phyloP scores from a whole-genome alignment of 2,797 vertebrate genomes.

The Sitta carolinensis region DNA sequence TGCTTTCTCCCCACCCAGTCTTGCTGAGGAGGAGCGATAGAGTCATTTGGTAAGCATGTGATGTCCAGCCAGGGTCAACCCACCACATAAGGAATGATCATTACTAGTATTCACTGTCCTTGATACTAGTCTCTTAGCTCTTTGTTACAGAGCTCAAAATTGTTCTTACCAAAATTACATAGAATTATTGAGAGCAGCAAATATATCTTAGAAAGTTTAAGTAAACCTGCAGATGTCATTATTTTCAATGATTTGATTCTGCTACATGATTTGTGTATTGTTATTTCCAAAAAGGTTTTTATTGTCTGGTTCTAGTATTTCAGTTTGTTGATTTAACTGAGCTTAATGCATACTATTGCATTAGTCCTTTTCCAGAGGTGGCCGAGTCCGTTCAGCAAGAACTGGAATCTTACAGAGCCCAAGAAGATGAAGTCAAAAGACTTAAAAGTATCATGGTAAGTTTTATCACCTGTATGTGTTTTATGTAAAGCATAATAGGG shows the following conservation, averaged over 20 bases:
- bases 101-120: not conserved
- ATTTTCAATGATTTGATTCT: not conserved
- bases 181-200: not conserved
- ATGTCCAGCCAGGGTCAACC: not conserved
- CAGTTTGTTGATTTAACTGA: not conserved
- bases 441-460: conserved; percentile 97
- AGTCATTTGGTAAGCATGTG: not conserved
- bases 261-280: not conserved
- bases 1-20: not conserved
- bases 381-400: conserved; percentile 97
- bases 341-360: conserved; percentile 40
- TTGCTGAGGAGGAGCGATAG: not conserved
- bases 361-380: conserved; percentile 96
- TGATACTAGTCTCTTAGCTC: not conserved
- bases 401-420: conserved; percentile 92
- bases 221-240: not conserved
- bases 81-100: not conserved
- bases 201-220: not conserved
- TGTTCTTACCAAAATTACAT: not conserved
- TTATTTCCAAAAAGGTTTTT: not conserved
- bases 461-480: not conserved
- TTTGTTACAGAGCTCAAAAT: not conserved
- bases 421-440: conserved; percentile 96
- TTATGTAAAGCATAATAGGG: not conserved
- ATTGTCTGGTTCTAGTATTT: not conserved